Evolutionary conservation across 1,140 invertebrate species (phyloP).

Genomic region (Drosophila virilis): DNA sequence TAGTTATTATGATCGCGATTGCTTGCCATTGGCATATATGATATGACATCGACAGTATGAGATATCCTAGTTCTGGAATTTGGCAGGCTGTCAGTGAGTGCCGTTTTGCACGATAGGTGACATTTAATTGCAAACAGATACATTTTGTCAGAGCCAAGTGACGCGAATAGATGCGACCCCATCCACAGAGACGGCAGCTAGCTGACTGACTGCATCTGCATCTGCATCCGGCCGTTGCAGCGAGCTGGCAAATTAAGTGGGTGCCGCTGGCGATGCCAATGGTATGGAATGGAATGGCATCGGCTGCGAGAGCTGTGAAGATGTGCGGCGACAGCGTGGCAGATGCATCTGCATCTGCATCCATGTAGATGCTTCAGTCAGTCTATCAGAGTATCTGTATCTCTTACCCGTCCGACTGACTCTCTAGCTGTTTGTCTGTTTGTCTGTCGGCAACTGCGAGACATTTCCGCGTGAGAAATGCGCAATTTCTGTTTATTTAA

Average conservation of each 20-base stretch:
- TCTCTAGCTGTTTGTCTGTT: slow-evolving; percentile 14
- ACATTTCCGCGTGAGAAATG: slow-evolving; percentile 77
- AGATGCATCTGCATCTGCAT: slow-evolving; percentile 33
- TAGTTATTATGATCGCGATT: too few species aligned
- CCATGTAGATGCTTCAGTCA: slow-evolving; percentile 32
- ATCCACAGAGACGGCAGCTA: background rate
- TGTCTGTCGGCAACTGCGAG: slow-evolving; percentile 37
- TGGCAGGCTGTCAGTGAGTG: slow-evolving; percentile 56
- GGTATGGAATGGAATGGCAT: slow-evolving; percentile 10
- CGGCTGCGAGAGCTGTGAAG: slow-evolving; percentile 18
- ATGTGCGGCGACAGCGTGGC: slow-evolving; percentile 35
- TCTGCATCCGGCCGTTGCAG: slow-evolving; percentile 56
- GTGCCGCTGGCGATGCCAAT: slow-evolving; percentile 45
- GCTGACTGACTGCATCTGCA: background rate
- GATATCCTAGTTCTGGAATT: slow-evolving; percentile 49
- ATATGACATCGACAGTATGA: slow-evolving; percentile 16
- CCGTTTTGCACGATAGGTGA: slow-evolving; percentile 52
- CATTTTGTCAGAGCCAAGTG: slow-evolving; percentile 68
- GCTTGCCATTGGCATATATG: background rate
- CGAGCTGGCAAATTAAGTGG: slow-evolving; percentile 71
- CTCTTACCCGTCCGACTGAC: background rate
- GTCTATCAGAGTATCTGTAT: slow-evolving; percentile 27
- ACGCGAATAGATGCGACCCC: slow-evolving; percentile 51
- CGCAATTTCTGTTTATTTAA: slow-evolving; percentile 79
- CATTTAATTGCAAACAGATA: slow-evolving; percentile 80